Evolutionary conservation across 1,140 invertebrate genomes (phyloP), one percentile per base, ranked within the genome.

Genomic region (Tribolium castaneum): DNA sequence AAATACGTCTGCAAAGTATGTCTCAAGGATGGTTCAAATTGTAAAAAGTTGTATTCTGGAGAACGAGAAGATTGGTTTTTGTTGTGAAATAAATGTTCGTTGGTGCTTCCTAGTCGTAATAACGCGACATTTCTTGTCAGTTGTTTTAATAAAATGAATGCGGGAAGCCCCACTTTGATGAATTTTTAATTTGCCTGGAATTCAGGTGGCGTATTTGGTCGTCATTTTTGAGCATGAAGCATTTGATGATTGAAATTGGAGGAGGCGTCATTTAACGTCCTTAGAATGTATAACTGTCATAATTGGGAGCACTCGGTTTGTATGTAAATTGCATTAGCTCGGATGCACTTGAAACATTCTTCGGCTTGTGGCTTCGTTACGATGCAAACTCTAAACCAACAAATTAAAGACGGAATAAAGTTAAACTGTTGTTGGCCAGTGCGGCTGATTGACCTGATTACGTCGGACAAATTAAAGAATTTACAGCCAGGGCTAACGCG

Each of bases 361-460:
- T 59, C 7, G 14, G 10, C 10, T 59, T 59, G 14, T 22, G 14
- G 19, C 16, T 59, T 59, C 54, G 54, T 45, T 45, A 45, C 39
- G 9, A 45, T 45, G 19, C 54, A 59, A 59, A 59, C 16, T 22
- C 14, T 59, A 66, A 34, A 35, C 12, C n/a, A 35, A 66, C 25
- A 35, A 66, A 66, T 66, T 66, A 35, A 35, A 66, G 30, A 35
- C n/a, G 30, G 14, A 35, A 35, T 66, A 66, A 66, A 66, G 30
- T 66, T 66, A 59, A 59, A 45, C 39, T 45, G 39, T 25, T 59
- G 54, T 59, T 59, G 10, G 14, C 19, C 19, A 22, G 54, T 59
- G n/a, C 30, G 30, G 59, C 30, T 66, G 59, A 66, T 66, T 66
- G 59, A 66, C 59, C 59, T 66, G 59, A 66, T 66, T 66, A 66